Conservation (phyloP, 2,797 vertebrate genomes). For the Epinephelus awoara region DNA sequence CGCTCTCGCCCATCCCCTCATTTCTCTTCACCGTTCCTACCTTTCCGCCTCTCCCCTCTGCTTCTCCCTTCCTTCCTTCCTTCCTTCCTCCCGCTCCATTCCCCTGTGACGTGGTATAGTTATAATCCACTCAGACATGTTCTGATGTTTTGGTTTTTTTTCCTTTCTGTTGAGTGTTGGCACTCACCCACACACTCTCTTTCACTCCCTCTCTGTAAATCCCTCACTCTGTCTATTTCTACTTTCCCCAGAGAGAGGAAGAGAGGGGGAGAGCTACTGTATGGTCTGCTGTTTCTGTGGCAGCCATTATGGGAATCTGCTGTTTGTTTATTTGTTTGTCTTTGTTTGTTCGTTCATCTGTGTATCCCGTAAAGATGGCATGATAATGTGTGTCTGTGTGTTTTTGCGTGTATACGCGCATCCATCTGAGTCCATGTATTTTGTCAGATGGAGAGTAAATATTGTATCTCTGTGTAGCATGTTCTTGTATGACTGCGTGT, state of each 20-base stretch:
- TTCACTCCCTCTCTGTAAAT: constrained; percentile 54
- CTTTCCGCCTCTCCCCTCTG: background rate
- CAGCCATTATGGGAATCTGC: constrained; percentile 71
- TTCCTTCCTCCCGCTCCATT: constrained; percentile 25
- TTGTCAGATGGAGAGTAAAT: constrained; percentile 49
- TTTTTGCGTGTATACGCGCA: constrained; percentile 26
- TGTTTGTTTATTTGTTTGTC: constrained; percentile 68
- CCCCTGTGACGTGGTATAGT: constrained; percentile 61
- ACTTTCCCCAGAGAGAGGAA: constrained; percentile 50
- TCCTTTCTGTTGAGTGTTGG: constrained; percentile 61
- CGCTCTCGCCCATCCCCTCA: constrained; percentile 23
- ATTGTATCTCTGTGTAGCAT: constrained; percentile 12
- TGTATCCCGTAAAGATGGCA: constrained; percentile 38
- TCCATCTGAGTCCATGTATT: constrained; percentile 36
- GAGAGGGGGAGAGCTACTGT: constrained; percentile 33
- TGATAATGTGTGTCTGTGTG: constrained; percentile 33
- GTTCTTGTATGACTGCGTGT: constrained; percentile 1
- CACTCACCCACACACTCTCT: constrained; percentile 65
- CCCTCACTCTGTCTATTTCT: constrained; percentile 62
- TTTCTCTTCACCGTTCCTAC: constrained; percentile 11
- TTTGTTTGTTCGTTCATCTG: constrained; percentile 57
- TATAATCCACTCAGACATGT: constrained; percentile 77
- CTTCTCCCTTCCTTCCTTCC: background rate
- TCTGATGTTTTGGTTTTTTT: constrained; percentile 57
- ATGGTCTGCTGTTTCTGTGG: constrained; percentile 54